Evolutionary conservation across 2,888 invertebrate genomes (phyloP), one percentile per base, ranked within the genome.

Genomic region (Diaphora mendica): DNA sequence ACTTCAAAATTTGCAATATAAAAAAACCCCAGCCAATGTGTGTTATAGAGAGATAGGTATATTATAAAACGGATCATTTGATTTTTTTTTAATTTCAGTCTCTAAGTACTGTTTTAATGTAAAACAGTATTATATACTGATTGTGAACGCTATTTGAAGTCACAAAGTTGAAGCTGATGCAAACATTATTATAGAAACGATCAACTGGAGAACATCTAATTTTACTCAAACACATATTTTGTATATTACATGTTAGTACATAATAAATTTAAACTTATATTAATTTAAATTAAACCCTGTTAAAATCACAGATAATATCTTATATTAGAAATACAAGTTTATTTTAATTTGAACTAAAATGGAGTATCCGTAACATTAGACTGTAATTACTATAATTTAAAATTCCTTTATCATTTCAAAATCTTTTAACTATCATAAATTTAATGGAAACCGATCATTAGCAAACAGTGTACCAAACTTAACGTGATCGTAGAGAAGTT

Each of bases 251-350:
- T 33, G 33, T 33, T 33, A 33, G 33, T 33, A 33, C 33, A 1
- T 33, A 33, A 1, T 33, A 33, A 3, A 33, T 2, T 35, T 59
- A 64, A 35, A 76, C 59, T 70, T 73, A 73, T 73, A 64, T 73
- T 69, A 72, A 65, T n/a, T 70, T 55, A 81, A 26, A 66, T 70
- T 55, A 81, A 26, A 66, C 78, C 83, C 78, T 82, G 78, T 81
- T 71, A 70, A 11, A 67, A 82, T 83, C 82, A 79, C 82, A 83
- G 81, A 74, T 62, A 77, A 77, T 64, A 75, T 75, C 72, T 75
- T 75, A 78, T 69, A 69, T 67, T 70, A 48, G 68, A 70, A 26
- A 64, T 30, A 65, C 55, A 55, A 15, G 48, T 4, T 44, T 23
- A 20, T 26, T 13, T 68, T 71, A 33, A 33, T 71, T 65, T 68